Evolutionary conservation across 1,140 invertebrate species (phyloP).

Genomic region (Drosophila ercepeae): DNA sequence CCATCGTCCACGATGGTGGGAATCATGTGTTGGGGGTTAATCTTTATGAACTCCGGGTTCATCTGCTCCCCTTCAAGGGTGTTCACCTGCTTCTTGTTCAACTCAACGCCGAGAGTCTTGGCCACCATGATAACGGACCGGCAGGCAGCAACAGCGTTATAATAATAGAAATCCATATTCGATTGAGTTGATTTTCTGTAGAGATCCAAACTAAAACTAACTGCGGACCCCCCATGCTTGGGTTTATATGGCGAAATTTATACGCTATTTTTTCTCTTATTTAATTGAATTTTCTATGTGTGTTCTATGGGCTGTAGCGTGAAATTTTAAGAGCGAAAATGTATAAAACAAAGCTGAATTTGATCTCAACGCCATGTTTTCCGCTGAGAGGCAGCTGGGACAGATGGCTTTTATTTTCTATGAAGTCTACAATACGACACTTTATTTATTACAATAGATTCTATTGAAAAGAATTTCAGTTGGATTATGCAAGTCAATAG

Average conservation of each 20-base stretch:
- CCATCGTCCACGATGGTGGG: conserved; percentile 68
- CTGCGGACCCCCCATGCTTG: background rate
- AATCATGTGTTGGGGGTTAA: conserved; percentile 78
- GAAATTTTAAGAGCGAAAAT: background rate
- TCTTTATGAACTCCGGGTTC: conserved; percentile 86
- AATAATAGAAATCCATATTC: conserved; percentile 54
- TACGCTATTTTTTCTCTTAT: background rate
- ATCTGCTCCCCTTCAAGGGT: conserved; percentile 86
- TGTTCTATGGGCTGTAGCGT: background rate
- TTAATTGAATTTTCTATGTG: background rate
- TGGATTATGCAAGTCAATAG: too few species aligned
- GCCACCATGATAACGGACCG: conserved; percentile 83
- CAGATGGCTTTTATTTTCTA: background rate
- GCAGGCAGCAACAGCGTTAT: conserved; percentile 51
- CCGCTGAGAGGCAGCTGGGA: background rate
- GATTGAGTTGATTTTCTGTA: background rate
- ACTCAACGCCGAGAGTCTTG: conserved; percentile 83
- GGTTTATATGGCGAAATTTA: background rate
- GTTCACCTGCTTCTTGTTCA: conserved; percentile 84
- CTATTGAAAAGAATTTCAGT: too few species aligned
- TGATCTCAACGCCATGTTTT: background rate
- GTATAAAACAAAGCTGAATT: background rate
- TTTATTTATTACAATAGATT: too few species aligned
- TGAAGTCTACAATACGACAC: background rate
- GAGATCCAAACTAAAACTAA: background rate